Evolutionary conservation across 2,888 invertebrate species (phyloP), one percentile per base, ranked within the genome.

Genomic region (Maniola hyperantus): DNA sequence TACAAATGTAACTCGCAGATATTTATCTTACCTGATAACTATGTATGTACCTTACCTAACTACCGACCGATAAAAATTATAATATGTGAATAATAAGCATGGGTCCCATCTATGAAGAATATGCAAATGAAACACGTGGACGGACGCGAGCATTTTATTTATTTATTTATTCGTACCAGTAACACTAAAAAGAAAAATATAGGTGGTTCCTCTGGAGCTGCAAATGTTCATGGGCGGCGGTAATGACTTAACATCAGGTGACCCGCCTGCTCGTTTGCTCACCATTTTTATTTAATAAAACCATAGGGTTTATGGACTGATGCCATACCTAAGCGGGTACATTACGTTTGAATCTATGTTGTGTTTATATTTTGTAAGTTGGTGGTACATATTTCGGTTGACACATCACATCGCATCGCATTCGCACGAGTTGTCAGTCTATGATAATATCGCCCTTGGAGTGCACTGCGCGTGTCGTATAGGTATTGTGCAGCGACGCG

Each of bases 391-490:
- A 66, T 68, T 70, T 70, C 13, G 68, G 66, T 70, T 74, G 70
- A 69, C 70, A 72, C 71, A 68, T 67, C 70, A 72, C 71, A 68
- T 67, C 6, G 2, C 15, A 42, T 1, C 46, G 46, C 46, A 48
- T 7, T 26, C 67, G 77, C 80, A 83, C 80, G 80, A 82, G 84
- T 20, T 48, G n/a, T 15, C 55, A 42, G 20, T 77, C 74, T 71
- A 77, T 70, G 77, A 83, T 78, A 61, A 63, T 64, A 57, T 85
- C 83, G 89, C 79, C 77, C 76, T 79, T 76, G 79, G 68, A 66
- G 69, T 70, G 77, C 84, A 81, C 72, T 68, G 76, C 80, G 87
- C 87, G 85, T 89, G 80, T 82, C 88, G 77, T 51, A n/a, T n/a
- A 51, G 46, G 6, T 77, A 88, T 87, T 88, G 87, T 88, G 75